Evolutionary conservation across 2,888 invertebrate genomes (phyloP).

Genomic region (Synergus itoensis): DNA sequence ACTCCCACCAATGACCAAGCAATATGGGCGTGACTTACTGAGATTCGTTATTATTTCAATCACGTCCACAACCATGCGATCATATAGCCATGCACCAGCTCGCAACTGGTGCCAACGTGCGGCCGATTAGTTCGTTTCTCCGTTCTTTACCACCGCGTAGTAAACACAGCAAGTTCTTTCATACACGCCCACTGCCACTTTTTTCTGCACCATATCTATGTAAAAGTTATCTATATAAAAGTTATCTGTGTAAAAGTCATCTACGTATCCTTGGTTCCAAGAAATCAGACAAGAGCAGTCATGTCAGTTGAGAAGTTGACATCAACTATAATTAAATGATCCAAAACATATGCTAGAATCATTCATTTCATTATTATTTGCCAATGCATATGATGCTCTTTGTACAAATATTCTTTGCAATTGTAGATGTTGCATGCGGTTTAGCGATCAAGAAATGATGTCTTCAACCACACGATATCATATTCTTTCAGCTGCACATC

Average conservation of each 20-base stretch:
- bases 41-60: constrained; percentile 71
- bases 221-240: neutral
- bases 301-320: neutral
- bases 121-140: constrained; percentile 43
- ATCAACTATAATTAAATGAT: neutral
- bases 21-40: constrained; percentile 65
- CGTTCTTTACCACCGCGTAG: constrained; percentile 21
- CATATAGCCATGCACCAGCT: constrained; percentile 49
- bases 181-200: constrained; percentile 40
- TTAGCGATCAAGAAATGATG: constrained; percentile 56
- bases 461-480: constrained; percentile 54
- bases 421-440: constrained; percentile 55
- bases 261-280: neutral
- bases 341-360: neutral
- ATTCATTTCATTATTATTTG: neutral
- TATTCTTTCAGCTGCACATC: constrained; percentile 47
- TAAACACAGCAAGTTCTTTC: constrained; percentile 48
- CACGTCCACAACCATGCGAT: constrained; percentile 61
- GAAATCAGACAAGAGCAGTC: neutral
- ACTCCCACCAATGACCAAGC: constrained; percentile 63
- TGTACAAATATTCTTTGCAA: constrained; percentile 12
- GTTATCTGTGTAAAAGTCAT: neutral
- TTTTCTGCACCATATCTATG: neutral
- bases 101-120: constrained; percentile 45
- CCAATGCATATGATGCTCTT: neutral